Evolutionary conservation across 2,888 invertebrate species (phyloP).

Genomic region (Volucella inflata): DNA sequence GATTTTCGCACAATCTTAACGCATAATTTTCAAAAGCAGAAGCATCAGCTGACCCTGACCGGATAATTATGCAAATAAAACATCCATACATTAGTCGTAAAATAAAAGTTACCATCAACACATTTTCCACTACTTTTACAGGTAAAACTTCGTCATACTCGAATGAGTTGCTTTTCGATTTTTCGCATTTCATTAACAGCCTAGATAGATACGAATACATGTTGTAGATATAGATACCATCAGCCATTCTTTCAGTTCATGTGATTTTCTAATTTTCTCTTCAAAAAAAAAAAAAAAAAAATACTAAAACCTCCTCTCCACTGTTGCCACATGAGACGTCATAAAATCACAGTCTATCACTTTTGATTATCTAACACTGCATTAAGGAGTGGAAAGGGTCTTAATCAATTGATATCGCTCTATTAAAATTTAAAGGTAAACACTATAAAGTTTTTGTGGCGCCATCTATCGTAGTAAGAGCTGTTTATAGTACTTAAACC

Average conservation of each 20-base stretch:
- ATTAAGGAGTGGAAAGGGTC: background rate
- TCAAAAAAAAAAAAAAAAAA: background rate
- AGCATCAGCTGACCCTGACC: background rate
- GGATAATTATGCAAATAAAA: too few species aligned
- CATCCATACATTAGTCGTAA: too few species aligned
- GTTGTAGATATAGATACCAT: background rate
- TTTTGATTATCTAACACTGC: conserved; percentile 12
- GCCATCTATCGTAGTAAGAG: conserved; percentile 18
- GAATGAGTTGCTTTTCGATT: too few species aligned
- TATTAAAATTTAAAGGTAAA: conserved; percentile 40
- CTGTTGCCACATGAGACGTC: conserved; percentile 25
- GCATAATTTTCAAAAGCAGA: background rate
- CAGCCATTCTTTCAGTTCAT: background rate
- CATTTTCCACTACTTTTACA: too few species aligned
- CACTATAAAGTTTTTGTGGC: conserved; percentile 2
- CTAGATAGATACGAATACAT: background rate
- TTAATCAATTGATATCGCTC: conserved; percentile 17
- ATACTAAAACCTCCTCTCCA: background rate
- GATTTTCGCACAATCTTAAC: too few species aligned
- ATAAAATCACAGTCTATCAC: background rate
- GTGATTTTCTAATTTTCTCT: conserved; percentile 4
- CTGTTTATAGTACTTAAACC: conserved; percentile 17
- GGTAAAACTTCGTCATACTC: too few species aligned
- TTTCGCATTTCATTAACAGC: background rate
- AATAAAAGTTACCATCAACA: too few species aligned